These are phyloP conservation scores for Cenopis cana DNA, from an alignment of 2,888 invertebrate species.

Conservation along the genomic window DNA sequence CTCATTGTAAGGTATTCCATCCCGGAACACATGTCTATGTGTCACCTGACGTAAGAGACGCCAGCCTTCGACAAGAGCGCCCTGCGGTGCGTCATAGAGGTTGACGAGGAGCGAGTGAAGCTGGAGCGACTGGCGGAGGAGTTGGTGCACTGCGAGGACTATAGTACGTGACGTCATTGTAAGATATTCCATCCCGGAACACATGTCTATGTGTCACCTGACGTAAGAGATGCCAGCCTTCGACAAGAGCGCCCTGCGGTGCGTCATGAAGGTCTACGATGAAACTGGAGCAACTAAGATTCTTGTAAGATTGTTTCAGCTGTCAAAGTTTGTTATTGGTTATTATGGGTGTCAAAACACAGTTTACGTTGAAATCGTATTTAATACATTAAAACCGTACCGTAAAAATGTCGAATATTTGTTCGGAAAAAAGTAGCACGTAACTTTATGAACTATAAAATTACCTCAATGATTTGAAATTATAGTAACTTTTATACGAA, in stretches of 20 bases:
- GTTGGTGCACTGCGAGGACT: slow-evolving; percentile 93
- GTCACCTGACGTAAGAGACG: slow-evolving; percentile 98
- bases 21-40: slow-evolving; percentile 98
- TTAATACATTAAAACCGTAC: too few relatives aligned
- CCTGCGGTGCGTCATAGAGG: slow-evolving; percentile 98
- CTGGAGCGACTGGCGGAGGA: slow-evolving; percentile 97
- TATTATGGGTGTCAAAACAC: too few relatives aligned
- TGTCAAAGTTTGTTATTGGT: too few relatives aligned
- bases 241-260: slow-evolving; percentile 96
- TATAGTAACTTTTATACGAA: too few relatives aligned
- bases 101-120: slow-evolving; percentile 96
- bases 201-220: slow-evolving; percentile 98
- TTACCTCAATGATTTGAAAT: too few relatives aligned
- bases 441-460: too few relatives aligned
- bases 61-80: slow-evolving; percentile 98
- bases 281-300: slow-evolving; percentile 86
- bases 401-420: too few relatives aligned
- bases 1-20: slow-evolving; percentile 81
- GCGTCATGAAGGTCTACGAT: slow-evolving; percentile 99
- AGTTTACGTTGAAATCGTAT: too few relatives aligned
- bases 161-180: slow-evolving; percentile 81
- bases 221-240: slow-evolving; percentile 99
- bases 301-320: too few relatives aligned
- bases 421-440: too few relatives aligned
- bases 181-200: slow-evolving; percentile 91